Base-by-base conservation (phyloP, 2,113 vertebrate genomes). In the Progne subis region DNA sequence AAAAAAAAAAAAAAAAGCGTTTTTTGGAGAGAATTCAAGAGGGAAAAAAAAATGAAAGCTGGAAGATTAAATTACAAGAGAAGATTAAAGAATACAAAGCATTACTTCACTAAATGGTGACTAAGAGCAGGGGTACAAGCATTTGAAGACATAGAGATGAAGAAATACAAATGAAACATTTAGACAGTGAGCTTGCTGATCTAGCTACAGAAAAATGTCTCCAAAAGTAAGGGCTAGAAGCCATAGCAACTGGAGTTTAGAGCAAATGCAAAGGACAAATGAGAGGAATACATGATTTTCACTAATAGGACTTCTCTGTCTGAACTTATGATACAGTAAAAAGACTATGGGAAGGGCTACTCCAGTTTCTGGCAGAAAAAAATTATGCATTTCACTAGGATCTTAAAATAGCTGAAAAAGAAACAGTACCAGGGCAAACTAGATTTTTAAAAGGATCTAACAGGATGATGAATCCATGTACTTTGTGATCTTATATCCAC, bases 31-130 rank as follows among this genome's bases (percentile, higher is more conserved):
- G 18, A 90, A 74, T 59, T 91, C 87, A 88, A 37, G 52, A 84
- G 16, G 19, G 19, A 19, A 60, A 86, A 86, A 68, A 69, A 32
- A 0, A 0, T n/a, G 2, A 79, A 92, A 77, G 82, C 80, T 88
- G 39, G 21, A 88, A 92, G 82, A 95, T 75, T 83, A 55, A 92
- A 92, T 95, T 93, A 96, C 79, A 88, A 92, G 79, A 81, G 76
- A 92, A 83, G 72, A 96, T 92, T 86, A 96, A 90, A 67, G 82
- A 94, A 88, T 77, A 96, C 71, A 83, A 94, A 81, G 79, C 90
- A 96, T 86, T 94, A 95, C 64, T 96, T 94, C 57, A 64, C 60
- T 96, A 95, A 97, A 81, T 56, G 56, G 88, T 88, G 85, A 95
- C 85, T 93, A 95, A 95, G 63, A 95, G 84, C 46, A 85, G 72